Base-by-base conservation (phyloP, 2,888 invertebrate species). In the Rhagonycha fulva region DNA sequence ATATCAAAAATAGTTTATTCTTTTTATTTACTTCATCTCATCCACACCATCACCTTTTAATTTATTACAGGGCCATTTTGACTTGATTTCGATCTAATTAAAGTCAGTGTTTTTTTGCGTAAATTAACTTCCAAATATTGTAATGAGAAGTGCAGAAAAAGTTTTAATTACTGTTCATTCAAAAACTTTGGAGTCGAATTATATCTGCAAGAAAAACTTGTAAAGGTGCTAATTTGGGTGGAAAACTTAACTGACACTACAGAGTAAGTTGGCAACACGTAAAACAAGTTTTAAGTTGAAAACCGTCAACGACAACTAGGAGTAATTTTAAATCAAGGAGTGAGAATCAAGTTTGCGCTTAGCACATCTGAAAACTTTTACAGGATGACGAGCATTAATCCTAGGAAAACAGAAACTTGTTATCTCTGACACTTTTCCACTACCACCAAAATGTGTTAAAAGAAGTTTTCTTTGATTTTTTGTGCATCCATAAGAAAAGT, bases 351-450 rank as follows among this genome's bases (percentile, higher is more conserved):
- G 76, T 78, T 78, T 76, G 61, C 74, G 74, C 72, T 77, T 75
- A 75, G 73, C 77, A 75, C 78, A 70, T 74, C 78, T 47, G 63
- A 66, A 76, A 78, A 78, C 73, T 75, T 78, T 73, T 72, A 75
- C 77, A 62, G 78, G 78, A 78, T 78, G 78, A 78, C 75, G 78
- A 74, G 74, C 76, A 76, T 78, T 78, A 78, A 78, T 78, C 78
- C 76, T 76, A 76, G 71, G 71, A 78, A 78, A 78, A 78, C 78
- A 78, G 32, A 73, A 78, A 78, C 78, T 78, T 78, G 78, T 78
- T 78, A 78, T 78, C 78, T 78, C 74, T 71, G 78, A 71, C 78
- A 70, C 73, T 73, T 72, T 76, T 75, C 72, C 72, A 72, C 74
- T 75, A 77, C 74, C 71, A 63, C 70, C 26, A 30, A 75, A 77